phyloP scores from a whole-genome alignment of 2,888 invertebrate species.

The Aromia moschata region DNA sequence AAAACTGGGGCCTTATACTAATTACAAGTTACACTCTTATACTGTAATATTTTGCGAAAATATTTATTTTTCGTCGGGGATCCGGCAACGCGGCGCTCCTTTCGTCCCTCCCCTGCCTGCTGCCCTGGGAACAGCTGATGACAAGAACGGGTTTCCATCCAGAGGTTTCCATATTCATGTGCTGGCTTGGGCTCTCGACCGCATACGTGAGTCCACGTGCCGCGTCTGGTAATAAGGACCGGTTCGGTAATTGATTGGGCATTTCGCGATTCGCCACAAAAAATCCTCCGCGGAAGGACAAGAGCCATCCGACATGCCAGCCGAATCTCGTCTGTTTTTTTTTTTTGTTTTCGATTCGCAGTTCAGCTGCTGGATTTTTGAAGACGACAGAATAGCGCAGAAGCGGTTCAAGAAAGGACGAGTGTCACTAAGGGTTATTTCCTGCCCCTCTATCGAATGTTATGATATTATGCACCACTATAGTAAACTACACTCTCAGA shows the following conservation, averaged over 20 bases:
- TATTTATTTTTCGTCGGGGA: background rate
- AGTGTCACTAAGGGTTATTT: no score
- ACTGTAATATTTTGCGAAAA: no score
- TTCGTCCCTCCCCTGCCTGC: background rate
- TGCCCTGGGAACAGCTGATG: constrained; percentile 19
- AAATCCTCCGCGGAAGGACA: constrained; percentile 40
- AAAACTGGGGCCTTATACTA: no score
- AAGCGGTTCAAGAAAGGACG: no score
- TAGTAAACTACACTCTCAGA: no score
- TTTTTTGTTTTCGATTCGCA: constrained; percentile 12
- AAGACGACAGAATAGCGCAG: no score
- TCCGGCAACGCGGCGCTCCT: background rate
- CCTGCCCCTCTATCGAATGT: no score
- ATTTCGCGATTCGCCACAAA: constrained; percentile 44
- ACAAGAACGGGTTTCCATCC: constrained; percentile 26
- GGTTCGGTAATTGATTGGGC: constrained; percentile 45
- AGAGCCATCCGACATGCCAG: no score
- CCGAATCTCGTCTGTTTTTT: constrained; percentile 16
- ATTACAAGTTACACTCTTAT: no score
- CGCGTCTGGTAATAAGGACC: constrained; percentile 41
- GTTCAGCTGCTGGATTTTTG: no score
- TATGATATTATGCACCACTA: no score
- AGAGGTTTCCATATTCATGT: constrained; percentile 36
- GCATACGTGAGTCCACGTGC: constrained; percentile 33
- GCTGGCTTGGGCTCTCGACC: constrained; percentile 2